A percentile compares a stretch with the other conserved stretches of the same genome.
phyloP scores from a whole-genome alignment of 1,140 invertebrate species.

The Gryon sp. region DNA sequence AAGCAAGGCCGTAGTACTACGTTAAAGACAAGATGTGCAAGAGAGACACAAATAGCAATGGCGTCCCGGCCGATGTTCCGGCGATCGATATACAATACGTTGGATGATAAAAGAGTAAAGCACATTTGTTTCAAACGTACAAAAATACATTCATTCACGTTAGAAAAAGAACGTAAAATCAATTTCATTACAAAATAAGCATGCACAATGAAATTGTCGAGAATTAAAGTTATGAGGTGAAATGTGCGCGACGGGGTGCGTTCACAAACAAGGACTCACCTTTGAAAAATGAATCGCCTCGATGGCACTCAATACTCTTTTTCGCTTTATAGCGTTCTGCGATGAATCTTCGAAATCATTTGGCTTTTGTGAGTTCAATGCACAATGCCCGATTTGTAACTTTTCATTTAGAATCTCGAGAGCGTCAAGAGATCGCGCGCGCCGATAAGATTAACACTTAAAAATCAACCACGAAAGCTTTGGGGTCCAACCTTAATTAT shows the following conservation, averaged over 20 bases:
- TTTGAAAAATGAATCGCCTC: not conserved
- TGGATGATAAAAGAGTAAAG: not conserved
- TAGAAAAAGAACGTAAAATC: too few species aligned
- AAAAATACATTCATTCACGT: conserved; percentile 2
- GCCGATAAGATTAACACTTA: too few species aligned
- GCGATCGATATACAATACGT: conserved; percentile 75
- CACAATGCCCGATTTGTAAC: too few species aligned
- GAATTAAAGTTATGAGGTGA: conserved; percentile 7
- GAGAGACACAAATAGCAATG: conserved; percentile 56
- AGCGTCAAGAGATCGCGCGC: too few species aligned
- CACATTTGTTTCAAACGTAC: not conserved
- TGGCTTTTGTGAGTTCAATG: too few species aligned
- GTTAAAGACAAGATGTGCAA: conserved; percentile 44
- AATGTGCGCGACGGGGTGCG: not conserved
- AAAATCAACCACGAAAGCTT: too few species aligned
- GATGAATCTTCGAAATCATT: too few species aligned
- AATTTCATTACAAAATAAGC: too few species aligned
- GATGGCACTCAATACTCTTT: too few species aligned
- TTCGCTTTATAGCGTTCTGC: not conserved
- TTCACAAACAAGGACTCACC: conserved; percentile 5
- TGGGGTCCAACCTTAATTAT: too few species aligned
- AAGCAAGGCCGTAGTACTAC: conserved; percentile 32
- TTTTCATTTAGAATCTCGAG: too few species aligned
- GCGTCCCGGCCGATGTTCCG: conserved; percentile 74
- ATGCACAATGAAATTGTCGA: too few species aligned